A percentile compares a stretch with the other conserved stretches of the same genome.
Conservation (phyloP, 1,140 invertebrate species). For the Diplogasteroides magnus region DNA sequence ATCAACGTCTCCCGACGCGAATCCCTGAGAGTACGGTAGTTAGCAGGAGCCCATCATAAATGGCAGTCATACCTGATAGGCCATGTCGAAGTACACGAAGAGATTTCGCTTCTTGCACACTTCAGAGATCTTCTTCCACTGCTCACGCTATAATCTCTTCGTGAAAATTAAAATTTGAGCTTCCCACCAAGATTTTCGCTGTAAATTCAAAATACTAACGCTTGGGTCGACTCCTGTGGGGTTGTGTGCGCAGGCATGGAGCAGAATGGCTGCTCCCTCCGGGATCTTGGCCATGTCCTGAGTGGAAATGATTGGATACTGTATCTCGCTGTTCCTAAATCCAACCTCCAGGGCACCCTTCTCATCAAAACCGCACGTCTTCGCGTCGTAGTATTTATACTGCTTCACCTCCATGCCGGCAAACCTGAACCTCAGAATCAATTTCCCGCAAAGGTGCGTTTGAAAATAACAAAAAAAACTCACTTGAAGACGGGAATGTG, state of each 20-base stretch:
- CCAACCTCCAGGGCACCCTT: conserved; percentile 77
- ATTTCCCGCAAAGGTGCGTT: too few relatives aligned
- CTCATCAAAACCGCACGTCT: conserved; percentile 91
- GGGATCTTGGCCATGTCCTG: conserved; percentile 85
- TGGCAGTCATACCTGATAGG: conserved; percentile 54
- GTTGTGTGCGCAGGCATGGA: conserved; percentile 98
- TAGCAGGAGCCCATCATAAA: neutral
- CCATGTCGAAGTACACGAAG: conserved; percentile 98
- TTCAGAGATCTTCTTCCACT: conserved; percentile 79
- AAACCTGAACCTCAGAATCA: conserved; percentile 56
- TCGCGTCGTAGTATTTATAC: conserved; percentile 91
- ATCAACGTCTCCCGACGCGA: conserved; percentile 72
- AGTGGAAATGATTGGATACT: conserved; percentile 57
- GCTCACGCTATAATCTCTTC: conserved; percentile 64
- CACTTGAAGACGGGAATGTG: conserved; percentile 86
- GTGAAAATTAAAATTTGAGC: conserved; percentile 9
- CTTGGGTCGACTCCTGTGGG: conserved; percentile 81
- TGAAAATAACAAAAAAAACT: too few relatives aligned
- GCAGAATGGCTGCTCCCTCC: conserved; percentile 79
- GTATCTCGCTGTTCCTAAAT: neutral
- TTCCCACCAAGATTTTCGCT: conserved; percentile 33
- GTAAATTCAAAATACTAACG: conserved; percentile 42
- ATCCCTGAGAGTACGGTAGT: conserved; percentile 60
- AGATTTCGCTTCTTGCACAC: conserved; percentile 71
- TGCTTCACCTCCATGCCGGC: conserved; percentile 77